Evolutionary conservation across 2,888 invertebrate species (phyloP).

Genomic region (Microplitis deprimator): DNA sequence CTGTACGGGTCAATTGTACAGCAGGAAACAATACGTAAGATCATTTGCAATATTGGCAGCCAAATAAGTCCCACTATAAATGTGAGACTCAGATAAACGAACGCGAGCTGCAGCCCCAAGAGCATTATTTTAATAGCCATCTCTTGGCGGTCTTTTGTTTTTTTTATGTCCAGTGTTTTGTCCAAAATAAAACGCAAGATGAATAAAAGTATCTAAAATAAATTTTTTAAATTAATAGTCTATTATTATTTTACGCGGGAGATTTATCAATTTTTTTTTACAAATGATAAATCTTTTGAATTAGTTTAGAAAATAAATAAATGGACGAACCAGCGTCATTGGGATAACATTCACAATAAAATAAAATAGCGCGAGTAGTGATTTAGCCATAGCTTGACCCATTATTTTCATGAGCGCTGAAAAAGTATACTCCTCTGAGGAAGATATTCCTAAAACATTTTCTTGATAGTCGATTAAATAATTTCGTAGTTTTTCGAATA

Average conservation of each 20-base stretch:
- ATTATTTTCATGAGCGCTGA: conserved; percentile 59
- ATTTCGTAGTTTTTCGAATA: conserved; percentile 54
- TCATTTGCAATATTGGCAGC: conserved; percentile 62
- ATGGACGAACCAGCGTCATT: conserved; percentile 55
- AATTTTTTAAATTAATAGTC: conserved; percentile 8
- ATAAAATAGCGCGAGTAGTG: conserved; percentile 60
- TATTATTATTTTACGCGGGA: not conserved
- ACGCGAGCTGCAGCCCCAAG: conserved; percentile 59
- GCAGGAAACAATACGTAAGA: conserved; percentile 56
- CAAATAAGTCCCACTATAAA: conserved; percentile 64
- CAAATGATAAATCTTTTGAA: not conserved
- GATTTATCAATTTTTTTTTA: not conserved
- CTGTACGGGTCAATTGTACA: conserved; percentile 52
- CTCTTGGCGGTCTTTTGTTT: conserved; percentile 56
- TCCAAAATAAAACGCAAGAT: conserved; percentile 63
- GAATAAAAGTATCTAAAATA: conserved; percentile 60
- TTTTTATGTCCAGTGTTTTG: conserved; percentile 60
- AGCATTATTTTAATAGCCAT: conserved; percentile 57
- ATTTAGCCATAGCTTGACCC: conserved; percentile 61
- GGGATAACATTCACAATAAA: conserved; percentile 62
- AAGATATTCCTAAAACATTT: conserved; percentile 51
- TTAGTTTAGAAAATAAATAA: not conserved
- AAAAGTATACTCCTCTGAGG: conserved; percentile 62
- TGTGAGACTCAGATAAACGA: conserved; percentile 60
- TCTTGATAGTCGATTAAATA: conserved; percentile 64